phyloP scores from a whole-genome alignment of 2,797 vertebrate species.

The Naso thynnoides region DNA sequence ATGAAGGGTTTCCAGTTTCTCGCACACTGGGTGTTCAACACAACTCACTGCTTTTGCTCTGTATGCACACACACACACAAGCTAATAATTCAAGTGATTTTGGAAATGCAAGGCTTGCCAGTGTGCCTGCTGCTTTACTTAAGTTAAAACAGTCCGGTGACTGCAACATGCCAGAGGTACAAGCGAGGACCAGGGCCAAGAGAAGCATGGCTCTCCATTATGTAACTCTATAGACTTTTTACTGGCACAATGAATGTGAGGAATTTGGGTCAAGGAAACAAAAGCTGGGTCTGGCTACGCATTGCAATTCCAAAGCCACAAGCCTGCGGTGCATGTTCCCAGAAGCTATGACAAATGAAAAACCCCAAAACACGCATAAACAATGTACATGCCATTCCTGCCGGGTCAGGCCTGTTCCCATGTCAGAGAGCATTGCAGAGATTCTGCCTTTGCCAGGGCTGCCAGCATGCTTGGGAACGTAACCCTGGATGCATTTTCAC shows the following conservation, averaged over 20 bases:
- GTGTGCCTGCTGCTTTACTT: conserved; percentile 38
- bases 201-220: conserved; percentile 64
- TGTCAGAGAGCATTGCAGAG: conserved; percentile 33
- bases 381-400: conserved; percentile 27
- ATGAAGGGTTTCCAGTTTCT: conserved; percentile 10
- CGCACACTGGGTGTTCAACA: conserved; percentile 9
- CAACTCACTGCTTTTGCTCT: conserved; percentile 10
- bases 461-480: conserved; percentile 27
- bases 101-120: neutral
- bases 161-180: conserved; percentile 32
- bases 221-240: conserved; percentile 73
- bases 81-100: conserved; percentile 11
- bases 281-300: conserved; percentile 66
- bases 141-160: conserved; percentile 40
- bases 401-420: conserved; percentile 35
- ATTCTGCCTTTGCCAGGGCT: neutral
- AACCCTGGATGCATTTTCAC: conserved; percentile 51
- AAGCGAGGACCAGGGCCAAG: conserved; percentile 38
- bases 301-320: conserved; percentile 65
- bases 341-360: conserved; percentile 66
- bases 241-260: conserved; percentile 72
- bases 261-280: conserved; percentile 85
- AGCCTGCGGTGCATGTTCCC: conserved; percentile 73
- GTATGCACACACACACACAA: neutral
- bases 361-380: conserved; percentile 36